A percentile compares a stretch with the other conserved stretches of the same genome.
Conservation (phyloP, 1,140 invertebrate genomes). For the Drosophila lacertosa region DNA sequence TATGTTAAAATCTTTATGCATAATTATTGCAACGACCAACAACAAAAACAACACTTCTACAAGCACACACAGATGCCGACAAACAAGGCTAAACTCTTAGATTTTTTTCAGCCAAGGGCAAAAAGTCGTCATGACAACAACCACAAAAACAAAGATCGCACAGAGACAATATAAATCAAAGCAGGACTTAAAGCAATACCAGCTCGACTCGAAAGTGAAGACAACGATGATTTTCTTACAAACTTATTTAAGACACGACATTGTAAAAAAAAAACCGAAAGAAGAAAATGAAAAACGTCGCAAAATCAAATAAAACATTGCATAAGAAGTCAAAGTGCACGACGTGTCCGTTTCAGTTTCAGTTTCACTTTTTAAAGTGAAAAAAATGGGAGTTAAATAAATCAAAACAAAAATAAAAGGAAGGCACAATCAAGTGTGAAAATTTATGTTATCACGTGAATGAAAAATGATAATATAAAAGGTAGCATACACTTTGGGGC, state of each 20-base stretch:
- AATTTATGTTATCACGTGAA: constrained; percentile 10
- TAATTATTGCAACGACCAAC: constrained; percentile 4
- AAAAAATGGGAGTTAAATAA: too few species aligned
- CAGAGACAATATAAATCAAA: constrained; percentile 16
- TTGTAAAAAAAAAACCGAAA: constrained; percentile 3
- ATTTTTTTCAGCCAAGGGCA: neutral
- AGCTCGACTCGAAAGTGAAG: too few species aligned
- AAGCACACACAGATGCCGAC: neutral
- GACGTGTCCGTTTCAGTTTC: constrained; percentile 1
- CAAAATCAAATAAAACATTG: constrained; percentile 12
- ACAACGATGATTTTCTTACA: constrained; percentile 7
- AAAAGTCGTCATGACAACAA: neutral
- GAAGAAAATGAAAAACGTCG: constrained; percentile 2
- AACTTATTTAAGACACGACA: constrained; percentile 26
- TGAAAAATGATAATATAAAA: neutral
- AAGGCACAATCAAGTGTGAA: constrained; percentile 11
- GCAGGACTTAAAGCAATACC: constrained; percentile 9
- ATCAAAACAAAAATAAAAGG: neutral
- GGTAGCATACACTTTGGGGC: constrained; percentile 3
- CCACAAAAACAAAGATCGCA: neutral
- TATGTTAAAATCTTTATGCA: constrained; percentile 18
- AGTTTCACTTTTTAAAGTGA: too few species aligned
- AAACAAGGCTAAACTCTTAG: neutral
- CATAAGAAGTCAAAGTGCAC: constrained; percentile 6
- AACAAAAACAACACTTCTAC: neutral